phyloP scores from a whole-genome alignment of 2,888 invertebrate genomes.

The Bruchidius siliquastri region DNA sequence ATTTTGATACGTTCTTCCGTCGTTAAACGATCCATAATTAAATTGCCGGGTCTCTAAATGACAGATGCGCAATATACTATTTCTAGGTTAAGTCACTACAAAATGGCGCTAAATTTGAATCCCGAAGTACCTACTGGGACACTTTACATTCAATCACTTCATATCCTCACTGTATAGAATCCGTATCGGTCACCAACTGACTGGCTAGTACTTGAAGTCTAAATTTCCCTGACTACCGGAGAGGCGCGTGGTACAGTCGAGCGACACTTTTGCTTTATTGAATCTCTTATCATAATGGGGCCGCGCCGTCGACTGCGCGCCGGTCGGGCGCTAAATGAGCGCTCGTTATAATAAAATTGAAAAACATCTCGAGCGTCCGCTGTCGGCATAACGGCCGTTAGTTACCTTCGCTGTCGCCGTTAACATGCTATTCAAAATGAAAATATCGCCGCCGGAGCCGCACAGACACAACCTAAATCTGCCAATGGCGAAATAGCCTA shows the following conservation, averaged over 20 bases:
- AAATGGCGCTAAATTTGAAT: no score
- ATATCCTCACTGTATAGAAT: no score
- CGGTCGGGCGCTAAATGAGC: conserved; percentile 37
- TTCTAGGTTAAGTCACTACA: no score
- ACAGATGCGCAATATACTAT: no score
- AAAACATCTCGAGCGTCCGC: conserved; percentile 34
- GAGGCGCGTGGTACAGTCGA: conserved; percentile 25
- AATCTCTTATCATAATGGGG: conserved; percentile 41
- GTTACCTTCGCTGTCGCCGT: not conserved
- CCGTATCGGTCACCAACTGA: no score
- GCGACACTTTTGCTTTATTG: conserved; percentile 38
- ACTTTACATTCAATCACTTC: no score
- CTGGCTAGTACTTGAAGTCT: not conserved
- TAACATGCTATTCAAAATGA: conserved; percentile 2
- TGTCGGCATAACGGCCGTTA: not conserved
- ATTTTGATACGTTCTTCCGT: no score
- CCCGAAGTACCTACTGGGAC: no score
- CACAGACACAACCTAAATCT: not conserved
- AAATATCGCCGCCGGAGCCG: not conserved
- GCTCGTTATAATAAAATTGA: conserved; percentile 42
- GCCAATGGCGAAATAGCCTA: not conserved
- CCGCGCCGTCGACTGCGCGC: not conserved
- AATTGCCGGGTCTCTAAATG: no score
- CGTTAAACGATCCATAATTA: no score
- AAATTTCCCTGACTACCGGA: not conserved